Conservation (phyloP, 2,113 vertebrate genomes). For the Pyrgilauda ruficollis region DNA sequence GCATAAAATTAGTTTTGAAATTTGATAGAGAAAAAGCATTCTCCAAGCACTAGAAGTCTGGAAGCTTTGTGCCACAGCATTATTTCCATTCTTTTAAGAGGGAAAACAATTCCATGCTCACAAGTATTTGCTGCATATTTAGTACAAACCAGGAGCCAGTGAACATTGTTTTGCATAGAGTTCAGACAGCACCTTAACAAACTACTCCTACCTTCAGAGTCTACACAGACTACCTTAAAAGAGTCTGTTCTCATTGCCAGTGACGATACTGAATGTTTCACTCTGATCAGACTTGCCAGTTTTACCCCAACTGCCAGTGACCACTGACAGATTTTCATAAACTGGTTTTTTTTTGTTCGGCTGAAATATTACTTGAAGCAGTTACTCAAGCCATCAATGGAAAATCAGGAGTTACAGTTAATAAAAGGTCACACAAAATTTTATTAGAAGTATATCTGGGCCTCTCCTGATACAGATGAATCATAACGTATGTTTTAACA, state of each 20-base stretch:
- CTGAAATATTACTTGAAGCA: neutral
- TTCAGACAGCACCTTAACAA: constrained; percentile 12
- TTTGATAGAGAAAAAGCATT: neutral
- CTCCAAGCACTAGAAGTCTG: neutral
- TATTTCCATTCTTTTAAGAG: neutral
- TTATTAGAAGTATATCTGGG: neutral
- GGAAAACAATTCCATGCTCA: neutral
- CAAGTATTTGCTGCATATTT: neutral
- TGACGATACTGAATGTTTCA: neutral
- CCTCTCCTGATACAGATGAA: neutral
- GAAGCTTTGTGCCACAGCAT: neutral
- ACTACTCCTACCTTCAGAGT: neutral
- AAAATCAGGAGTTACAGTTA: neutral
- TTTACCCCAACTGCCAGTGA: neutral
- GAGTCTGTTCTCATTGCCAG: neutral
- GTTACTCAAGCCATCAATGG: neutral
- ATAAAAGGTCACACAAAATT: neutral
- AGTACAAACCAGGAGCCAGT: neutral
- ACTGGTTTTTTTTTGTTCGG: neutral
- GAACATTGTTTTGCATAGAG: constrained; percentile 3
- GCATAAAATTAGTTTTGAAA: neutral
- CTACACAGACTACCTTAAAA: neutral
- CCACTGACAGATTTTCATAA: neutral
- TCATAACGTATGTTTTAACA: neutral
- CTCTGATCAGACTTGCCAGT: neutral